phyloP scores from a whole-genome alignment of 1,140 invertebrate species.

The Drosophila auraria region DNA sequence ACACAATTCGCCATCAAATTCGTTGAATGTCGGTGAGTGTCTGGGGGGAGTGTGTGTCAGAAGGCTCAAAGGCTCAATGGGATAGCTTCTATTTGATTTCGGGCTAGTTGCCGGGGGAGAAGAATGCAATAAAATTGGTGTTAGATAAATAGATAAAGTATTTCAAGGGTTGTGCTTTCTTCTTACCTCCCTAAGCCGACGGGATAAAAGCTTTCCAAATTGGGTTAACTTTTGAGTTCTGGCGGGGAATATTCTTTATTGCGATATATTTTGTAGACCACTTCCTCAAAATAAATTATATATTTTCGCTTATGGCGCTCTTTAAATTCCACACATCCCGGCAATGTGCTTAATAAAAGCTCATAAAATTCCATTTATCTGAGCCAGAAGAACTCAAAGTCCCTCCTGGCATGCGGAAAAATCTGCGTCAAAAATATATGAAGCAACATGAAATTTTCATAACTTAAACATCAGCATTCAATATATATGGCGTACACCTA shows the following conservation, averaged over 20 bases:
- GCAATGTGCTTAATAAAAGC: slow-evolving; percentile 44
- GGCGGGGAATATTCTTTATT: slow-evolving; percentile 5
- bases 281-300: slow-evolving; percentile 34
- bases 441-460: slow-evolving; percentile 65
- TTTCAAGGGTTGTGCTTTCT: slow-evolving; percentile 6
- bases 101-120: slow-evolving; percentile 24
- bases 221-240: slow-evolving; percentile 40
- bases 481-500: slow-evolving; percentile 45
- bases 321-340: slow-evolving; percentile 38
- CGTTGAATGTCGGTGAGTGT: slow-evolving; percentile 7
- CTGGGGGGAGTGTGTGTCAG: background rate
- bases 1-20: slow-evolving; percentile 37
- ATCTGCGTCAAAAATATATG: slow-evolving; percentile 53
- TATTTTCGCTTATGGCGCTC: slow-evolving; percentile 22
- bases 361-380: slow-evolving; percentile 53
- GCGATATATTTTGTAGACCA: slow-evolving; percentile 21
- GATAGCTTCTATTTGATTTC: slow-evolving; percentile 53
- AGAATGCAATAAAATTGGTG: slow-evolving; percentile 55
- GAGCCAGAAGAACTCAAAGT: slow-evolving; percentile 31
- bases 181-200: slow-evolving; percentile 4
- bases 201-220: slow-evolving; percentile 45
- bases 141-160: slow-evolving; percentile 50
- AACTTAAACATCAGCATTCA: slow-evolving; percentile 68
- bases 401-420: slow-evolving; percentile 50
- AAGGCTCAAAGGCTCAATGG: slow-evolving; percentile 56